Evolutionary conservation across 1,140 invertebrate genomes (phyloP), one percentile per base, ranked within the genome.

Genomic region (Drosophila nigrodunni): DNA sequence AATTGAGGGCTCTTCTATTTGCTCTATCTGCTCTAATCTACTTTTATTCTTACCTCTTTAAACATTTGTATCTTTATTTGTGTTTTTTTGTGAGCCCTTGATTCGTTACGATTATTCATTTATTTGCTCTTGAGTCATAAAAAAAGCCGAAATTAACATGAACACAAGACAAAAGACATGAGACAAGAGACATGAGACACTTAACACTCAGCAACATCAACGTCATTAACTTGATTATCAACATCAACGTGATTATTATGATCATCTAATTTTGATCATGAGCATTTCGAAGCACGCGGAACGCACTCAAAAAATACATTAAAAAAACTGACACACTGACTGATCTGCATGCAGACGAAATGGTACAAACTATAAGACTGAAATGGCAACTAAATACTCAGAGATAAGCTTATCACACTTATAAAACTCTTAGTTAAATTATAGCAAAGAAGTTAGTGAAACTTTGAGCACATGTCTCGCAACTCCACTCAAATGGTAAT

Each of bases 191-290:
- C 37, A 41, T 15, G 41, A 43, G 35, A 21, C 44, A 54, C 59
- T 68, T 59, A 68, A 50, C 66, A 60, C 66, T 54, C 35, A 34
- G 1, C 37, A 15, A 13, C 35, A 11, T 9, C 15, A 13, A 2
- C 11, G 10, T 7, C 37, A 43, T 37, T 37, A 37, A n/a, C 43
- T 35, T 30, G 15, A 50, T 25, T 21, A 13, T 54, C 49, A 35
- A 8, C n/a, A 21, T 7, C 35, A 59, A 21, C 39, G 7, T 41
- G 25, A 50, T 64, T 11, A 50, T 52, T 18, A 54, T 50, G 30
- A 39, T 50, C 60, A 65, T 65, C 62, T 54, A 50, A 65, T 65
- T 64, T 43, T n/a, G 58, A 70, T 44, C 58, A 70, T 41, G 47
- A 54, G 41, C 37, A 65, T 43, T 50, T 50, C 34, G 43, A 21